A percentile compares a stretch with the other conserved stretches of the same genome.
phyloP scores from a whole-genome alignment of 2,113 vertebrate species.

The Microcebus griseorufus region DNA sequence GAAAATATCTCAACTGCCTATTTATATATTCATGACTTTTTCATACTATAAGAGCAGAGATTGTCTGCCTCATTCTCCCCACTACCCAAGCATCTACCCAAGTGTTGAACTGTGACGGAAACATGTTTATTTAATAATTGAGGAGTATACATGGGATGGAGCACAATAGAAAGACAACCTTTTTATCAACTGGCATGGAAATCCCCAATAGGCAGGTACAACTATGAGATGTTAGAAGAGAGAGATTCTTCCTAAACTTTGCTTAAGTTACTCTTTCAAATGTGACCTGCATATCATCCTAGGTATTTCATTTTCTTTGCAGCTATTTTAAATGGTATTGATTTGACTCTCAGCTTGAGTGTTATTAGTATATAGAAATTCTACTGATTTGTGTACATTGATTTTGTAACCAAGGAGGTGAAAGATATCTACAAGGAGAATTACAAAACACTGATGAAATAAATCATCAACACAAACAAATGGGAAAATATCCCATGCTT shows the following conservation, averaged over 20 bases:
- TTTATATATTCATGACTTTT: not conserved
- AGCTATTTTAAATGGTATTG: too few species aligned
- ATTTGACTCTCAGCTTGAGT: too few species aligned
- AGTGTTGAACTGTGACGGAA: not conserved
- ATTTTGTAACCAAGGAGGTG: too few species aligned
- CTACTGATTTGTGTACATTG: too few species aligned
- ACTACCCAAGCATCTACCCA: not conserved
- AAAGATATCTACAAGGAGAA: too few species aligned
- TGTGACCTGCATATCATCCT: too few species aligned
- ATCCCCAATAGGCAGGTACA: not conserved
- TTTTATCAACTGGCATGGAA: not conserved
- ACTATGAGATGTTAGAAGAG: not conserved
- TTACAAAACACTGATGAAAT: too few species aligned
- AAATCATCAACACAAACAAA: too few species aligned
- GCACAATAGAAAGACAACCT: not conserved
- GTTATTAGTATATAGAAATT: too few species aligned
- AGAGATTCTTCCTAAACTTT: not conserved
- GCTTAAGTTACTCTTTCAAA: not conserved
- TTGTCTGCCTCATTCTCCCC: not conserved
- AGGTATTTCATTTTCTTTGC: too few species aligned
- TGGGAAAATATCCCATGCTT: too few species aligned
- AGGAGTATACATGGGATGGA: not conserved
- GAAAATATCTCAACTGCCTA: not conserved
- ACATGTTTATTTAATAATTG: not conserved
- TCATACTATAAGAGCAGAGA: not conserved